Base-by-base conservation (phyloP, 2,797 vertebrate species). In the Semaprochilodus insignis region DNA sequence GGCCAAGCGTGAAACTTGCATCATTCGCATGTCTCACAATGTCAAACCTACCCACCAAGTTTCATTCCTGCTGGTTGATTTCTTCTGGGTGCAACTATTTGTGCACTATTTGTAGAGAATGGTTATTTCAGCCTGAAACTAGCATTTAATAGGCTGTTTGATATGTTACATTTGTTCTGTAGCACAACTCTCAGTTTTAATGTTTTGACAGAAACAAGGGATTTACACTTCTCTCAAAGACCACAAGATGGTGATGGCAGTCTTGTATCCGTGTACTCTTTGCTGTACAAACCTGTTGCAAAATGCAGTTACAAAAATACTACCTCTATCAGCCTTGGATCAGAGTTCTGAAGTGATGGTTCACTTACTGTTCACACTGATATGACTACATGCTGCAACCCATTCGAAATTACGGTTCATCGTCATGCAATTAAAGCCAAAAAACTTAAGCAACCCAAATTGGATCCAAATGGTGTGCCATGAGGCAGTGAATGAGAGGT, bases 181-280 rank as follows among this genome's bases (percentile, higher is more conserved):
- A 48, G 8, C 44, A 13, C 11, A 13, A 2, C 44, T 8, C 8
- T 0, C 40, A 31, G 31, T 31, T 31, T 40, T 10, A 48, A 10
- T 48, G 11, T 48, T 48, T 48, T 48, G 44, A 48, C 10, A 48
- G 44, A 48, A 48, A 31, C 31, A 31, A 31, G 15, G 0, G 13
- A 13, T 10, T 81, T 51, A 44, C 65, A 85, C 85, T 87, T 86
- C 81, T 83, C 23, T 76, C 5, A 19, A 15, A 3, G 14, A 89
- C 93, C 94, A 95, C 93, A 89, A 92, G 95, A 92, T 95, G 94
- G 93, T 60, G 92, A 62, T 91, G 89, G 88, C 81, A 87, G 72
- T 72, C 87, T 89, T 76, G 84, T 48, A 6, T 78, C 80, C 55
- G 36, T 44, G 44, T 40, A 6, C 40, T 74, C 7, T 48, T 15